Evolutionary conservation across 2,888 invertebrate genomes (phyloP).

Genomic region (Torymus auratus): DNA sequence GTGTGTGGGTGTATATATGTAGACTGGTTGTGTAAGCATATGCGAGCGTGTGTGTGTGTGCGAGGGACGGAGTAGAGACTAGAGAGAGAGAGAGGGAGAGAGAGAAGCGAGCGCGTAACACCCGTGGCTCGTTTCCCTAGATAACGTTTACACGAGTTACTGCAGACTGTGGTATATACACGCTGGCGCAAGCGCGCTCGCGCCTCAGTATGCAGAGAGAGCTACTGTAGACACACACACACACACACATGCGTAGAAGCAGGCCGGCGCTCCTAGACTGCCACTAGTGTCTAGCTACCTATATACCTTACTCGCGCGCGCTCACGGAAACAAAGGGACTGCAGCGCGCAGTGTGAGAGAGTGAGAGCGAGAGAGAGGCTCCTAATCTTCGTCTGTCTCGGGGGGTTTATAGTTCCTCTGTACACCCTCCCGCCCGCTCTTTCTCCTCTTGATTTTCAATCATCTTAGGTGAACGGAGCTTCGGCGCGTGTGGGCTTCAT

Average conservation of each 20-base stretch:
- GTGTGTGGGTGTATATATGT: too few relatives aligned
- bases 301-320: background rate
- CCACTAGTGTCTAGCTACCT: background rate
- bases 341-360: too few relatives aligned
- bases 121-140: slow-evolving; percentile 50
- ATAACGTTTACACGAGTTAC: slow-evolving; percentile 60
- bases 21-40: too few relatives aligned
- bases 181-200: background rate
- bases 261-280: too few relatives aligned
- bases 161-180: slow-evolving; percentile 31
- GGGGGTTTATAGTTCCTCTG: slow-evolving; percentile 19
- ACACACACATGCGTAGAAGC: slow-evolving; percentile 1
- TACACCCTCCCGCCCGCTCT: background rate
- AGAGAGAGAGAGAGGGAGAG: too few relatives aligned
- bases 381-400: slow-evolving; percentile 48
- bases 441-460: slow-evolving; percentile 36
- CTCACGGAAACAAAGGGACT: slow-evolving; percentile 41
- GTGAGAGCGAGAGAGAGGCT: background rate
- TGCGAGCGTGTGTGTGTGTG: slow-evolving; percentile 1
- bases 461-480: slow-evolving; percentile 8
- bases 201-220: background rate
- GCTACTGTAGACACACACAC: too few relatives aligned
- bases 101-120: slow-evolving; percentile 20
- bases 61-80: too few relatives aligned
- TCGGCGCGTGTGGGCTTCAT: slow-evolving; percentile 1